phyloP scores from a whole-genome alignment of 2,113 vertebrate genomes.

The Hyla sarda region DNA sequence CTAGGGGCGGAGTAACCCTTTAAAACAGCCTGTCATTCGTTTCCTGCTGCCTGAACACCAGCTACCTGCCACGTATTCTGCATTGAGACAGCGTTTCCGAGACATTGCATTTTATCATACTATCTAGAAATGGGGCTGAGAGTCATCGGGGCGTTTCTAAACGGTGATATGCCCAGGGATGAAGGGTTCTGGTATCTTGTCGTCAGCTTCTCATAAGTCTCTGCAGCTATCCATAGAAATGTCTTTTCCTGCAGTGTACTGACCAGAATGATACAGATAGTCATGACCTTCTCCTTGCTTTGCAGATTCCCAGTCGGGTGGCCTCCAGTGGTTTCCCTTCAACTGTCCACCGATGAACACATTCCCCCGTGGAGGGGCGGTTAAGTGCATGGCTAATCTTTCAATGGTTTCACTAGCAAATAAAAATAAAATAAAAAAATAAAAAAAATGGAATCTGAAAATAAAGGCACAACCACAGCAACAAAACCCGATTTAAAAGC shows the following conservation, averaged over 20 bases:
- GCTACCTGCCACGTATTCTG: too few relatives aligned
- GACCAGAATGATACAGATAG: neutral
- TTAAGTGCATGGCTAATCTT: slow-evolving; percentile 82
- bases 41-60: too few relatives aligned
- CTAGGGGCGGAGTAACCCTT: too few relatives aligned
- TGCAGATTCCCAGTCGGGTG: slow-evolving; percentile 89
- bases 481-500: slow-evolving; percentile 50
- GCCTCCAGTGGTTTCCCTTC: slow-evolving; percentile 90
- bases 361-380: slow-evolving; percentile 77
- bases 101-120: too few relatives aligned
- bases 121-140: too few relatives aligned
- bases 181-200: neutral
- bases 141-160: too few relatives aligned
- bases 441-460: slow-evolving; percentile 65
- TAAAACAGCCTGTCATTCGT: too few relatives aligned
- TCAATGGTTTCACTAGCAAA: slow-evolving; percentile 80
- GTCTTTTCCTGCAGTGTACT: neutral
- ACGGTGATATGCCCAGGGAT: too few relatives aligned
- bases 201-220: neutral
- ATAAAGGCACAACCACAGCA: slow-evolving; percentile 65
- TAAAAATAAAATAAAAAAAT: slow-evolving; percentile 69
- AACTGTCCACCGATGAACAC: slow-evolving; percentile 85
- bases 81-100: too few relatives aligned
- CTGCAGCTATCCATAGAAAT: neutral
- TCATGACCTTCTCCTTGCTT: slow-evolving; percentile 70